Conservation (phyloP, 2,888 invertebrate species). For the Drosophila tripunctata region DNA sequence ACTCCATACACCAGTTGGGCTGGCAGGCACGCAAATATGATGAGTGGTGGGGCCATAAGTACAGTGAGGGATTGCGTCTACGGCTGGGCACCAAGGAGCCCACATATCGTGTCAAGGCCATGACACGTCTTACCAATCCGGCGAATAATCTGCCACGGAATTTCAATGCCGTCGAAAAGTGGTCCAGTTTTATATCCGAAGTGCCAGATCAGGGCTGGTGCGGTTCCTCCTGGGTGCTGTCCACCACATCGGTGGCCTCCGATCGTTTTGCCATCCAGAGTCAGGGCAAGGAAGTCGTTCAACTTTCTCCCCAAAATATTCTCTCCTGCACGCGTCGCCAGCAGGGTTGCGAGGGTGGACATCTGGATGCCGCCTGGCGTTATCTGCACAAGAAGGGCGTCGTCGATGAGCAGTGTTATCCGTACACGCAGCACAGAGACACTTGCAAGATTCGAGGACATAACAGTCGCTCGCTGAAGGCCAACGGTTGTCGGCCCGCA, state of each 20-base stretch:
- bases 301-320: slow-evolving; percentile 93
- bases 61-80: slow-evolving; percentile 91
- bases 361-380: slow-evolving; percentile 96
- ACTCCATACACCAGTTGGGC: slow-evolving; percentile 86
- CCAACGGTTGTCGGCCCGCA: slow-evolving; percentile 86
- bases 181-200: slow-evolving; percentile 90
- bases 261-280: slow-evolving; percentile 94
- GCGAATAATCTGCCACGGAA: slow-evolving; percentile 86
- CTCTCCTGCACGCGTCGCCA: slow-evolving; percentile 92
- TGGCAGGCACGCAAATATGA: slow-evolving; percentile 94
- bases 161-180: slow-evolving; percentile 91
- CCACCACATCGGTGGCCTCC: slow-evolving; percentile 92
- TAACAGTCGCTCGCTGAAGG: slow-evolving; percentile 79
- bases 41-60: slow-evolving; percentile 92
- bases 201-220: slow-evolving; percentile 90
- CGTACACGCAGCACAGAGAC: slow-evolving; percentile 88
- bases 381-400: slow-evolving; percentile 92
- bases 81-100: slow-evolving; percentile 88
- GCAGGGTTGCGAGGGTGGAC: slow-evolving; percentile 94
- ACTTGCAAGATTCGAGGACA: slow-evolving; percentile 87
- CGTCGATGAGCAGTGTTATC: slow-evolving; percentile 93
- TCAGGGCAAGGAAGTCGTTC: slow-evolving; percentile 89
- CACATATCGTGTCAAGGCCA: slow-evolving; percentile 82
- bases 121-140: slow-evolving; percentile 81
- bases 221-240: slow-evolving; percentile 97